Conservation (phyloP, 2,113 vertebrate species). For the Phoxinus phoxinus region DNA sequence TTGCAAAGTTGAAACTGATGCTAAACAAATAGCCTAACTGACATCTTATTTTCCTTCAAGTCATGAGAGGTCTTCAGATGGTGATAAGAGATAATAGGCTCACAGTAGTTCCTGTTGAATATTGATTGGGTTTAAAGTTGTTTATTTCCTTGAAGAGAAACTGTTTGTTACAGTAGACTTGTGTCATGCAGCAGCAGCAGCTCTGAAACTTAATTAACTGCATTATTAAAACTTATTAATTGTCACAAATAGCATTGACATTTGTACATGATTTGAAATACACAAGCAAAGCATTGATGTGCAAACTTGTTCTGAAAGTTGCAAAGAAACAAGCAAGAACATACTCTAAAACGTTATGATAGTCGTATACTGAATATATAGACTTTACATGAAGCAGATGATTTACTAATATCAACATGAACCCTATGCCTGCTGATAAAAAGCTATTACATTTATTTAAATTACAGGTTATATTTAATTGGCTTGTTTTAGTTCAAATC, state of each 20-base stretch:
- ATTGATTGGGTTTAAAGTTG: neutral
- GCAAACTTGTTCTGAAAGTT: neutral
- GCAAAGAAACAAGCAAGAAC: neutral
- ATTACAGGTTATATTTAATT: neutral
- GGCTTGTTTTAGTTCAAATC: neutral
- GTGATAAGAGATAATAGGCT: neutral
- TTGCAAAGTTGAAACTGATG: neutral
- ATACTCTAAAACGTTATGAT: neutral
- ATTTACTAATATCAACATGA: neutral
- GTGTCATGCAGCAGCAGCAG: neutral
- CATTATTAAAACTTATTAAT: neutral
- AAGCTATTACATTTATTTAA: neutral
- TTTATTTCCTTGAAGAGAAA: neutral
- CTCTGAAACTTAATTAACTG: neutral
- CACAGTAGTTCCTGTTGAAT: neutral
- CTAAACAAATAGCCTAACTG: constrained; percentile 5
- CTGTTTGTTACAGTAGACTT: neutral
- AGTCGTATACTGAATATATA: neutral
- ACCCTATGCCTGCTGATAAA: neutral
- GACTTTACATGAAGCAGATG: neutral
- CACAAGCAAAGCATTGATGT: neutral
- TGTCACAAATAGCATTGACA: neutral
- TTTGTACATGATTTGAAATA: neutral
- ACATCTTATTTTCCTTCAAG: neutral
- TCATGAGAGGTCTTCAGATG: neutral